A percentile compares a stretch with the other conserved stretches of the same genome.
phyloP scores from a whole-genome alignment of 2,797 vertebrate species.

The Valencia hispanica region DNA sequence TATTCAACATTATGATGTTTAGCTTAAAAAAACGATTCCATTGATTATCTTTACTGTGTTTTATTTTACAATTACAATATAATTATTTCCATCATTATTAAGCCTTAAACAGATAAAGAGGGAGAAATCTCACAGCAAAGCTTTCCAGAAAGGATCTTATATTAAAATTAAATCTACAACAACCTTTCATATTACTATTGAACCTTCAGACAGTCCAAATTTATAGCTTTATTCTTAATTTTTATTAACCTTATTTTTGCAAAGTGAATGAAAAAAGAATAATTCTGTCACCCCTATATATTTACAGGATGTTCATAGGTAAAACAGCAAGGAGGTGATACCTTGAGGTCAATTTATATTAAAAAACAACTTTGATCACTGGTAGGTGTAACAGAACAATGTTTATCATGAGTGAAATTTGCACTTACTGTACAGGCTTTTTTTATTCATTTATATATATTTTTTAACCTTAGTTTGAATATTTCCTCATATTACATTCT shows the following conservation, averaged over 20 bases:
- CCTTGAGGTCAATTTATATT: not conserved
- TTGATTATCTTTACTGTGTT: not conserved
- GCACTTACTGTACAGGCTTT: no score
- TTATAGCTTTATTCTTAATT: no score
- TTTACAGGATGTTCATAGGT: not conserved
- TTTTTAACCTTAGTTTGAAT: no score
- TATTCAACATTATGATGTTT: not conserved
- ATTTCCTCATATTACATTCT: no score
- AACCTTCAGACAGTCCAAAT: no score
- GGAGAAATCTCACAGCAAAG: not conserved
- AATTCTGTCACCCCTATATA: not conserved
- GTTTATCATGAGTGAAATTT: no score
- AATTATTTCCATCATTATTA: no score
- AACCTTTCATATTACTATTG: not conserved
- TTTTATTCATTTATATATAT: no score
- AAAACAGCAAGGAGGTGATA: not conserved
- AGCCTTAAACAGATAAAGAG: not conserved
- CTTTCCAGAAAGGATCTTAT: not conserved
- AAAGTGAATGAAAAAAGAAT: not conserved
- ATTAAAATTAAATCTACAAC: not conserved
- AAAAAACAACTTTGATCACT: no score
- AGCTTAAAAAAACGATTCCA: not conserved
- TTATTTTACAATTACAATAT: not conserved
- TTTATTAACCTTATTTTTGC: no score
- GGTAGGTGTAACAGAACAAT: no score